Percentiles rank a stretch among this genome's conserved stretches.
phyloP scores from a whole-genome alignment of 2,888 invertebrate genomes.

The Xestobium rufovillosum region DNA sequence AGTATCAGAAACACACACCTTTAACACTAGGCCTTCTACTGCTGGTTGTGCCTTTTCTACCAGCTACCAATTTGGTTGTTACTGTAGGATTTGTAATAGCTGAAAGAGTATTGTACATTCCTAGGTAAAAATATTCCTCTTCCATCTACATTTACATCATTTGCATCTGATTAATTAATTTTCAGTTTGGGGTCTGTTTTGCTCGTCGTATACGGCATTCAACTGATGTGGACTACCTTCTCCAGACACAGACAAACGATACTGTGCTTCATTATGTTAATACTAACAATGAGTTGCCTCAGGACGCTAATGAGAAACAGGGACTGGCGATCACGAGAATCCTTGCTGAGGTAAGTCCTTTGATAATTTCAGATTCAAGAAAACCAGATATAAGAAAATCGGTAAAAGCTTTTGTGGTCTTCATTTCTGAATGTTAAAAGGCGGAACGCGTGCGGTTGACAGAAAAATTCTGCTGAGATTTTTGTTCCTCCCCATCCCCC shows the following conservation, averaged over 20 bases:
- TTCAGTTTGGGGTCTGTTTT: slow-evolving; percentile 73
- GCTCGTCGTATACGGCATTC: slow-evolving; percentile 66
- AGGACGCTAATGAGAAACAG: slow-evolving; percentile 62
- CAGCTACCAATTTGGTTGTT: slow-evolving; percentile 75
- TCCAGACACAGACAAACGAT: slow-evolving; percentile 45
- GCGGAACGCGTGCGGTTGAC: too few species aligned
- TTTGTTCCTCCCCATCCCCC: too few species aligned
- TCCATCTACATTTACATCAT: not conserved
- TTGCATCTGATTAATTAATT: slow-evolving; percentile 23
- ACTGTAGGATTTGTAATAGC: slow-evolving; percentile 81
- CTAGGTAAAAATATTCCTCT: slow-evolving; percentile 55
- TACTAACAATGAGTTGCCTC: slow-evolving; percentile 56
- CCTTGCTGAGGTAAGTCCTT: slow-evolving; percentile 58
- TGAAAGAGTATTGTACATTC: slow-evolving; percentile 82
- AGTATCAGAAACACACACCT: slow-evolving; percentile 62
- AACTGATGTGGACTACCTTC: slow-evolving; percentile 54
- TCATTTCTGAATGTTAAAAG: too few species aligned
- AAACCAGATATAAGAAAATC: too few species aligned
- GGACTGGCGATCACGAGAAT: slow-evolving; percentile 73
- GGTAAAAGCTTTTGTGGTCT: too few species aligned
- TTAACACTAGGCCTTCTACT: slow-evolving; percentile 63
- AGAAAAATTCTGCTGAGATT: too few species aligned
- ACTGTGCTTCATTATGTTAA: slow-evolving; percentile 48
- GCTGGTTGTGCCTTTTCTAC: slow-evolving; percentile 74
- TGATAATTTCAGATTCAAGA: too few species aligned